These are phyloP conservation scores for Neodiprion fabricii DNA, from an alignment of 1,140 invertebrate species.

Conservation along the genomic window DNA sequence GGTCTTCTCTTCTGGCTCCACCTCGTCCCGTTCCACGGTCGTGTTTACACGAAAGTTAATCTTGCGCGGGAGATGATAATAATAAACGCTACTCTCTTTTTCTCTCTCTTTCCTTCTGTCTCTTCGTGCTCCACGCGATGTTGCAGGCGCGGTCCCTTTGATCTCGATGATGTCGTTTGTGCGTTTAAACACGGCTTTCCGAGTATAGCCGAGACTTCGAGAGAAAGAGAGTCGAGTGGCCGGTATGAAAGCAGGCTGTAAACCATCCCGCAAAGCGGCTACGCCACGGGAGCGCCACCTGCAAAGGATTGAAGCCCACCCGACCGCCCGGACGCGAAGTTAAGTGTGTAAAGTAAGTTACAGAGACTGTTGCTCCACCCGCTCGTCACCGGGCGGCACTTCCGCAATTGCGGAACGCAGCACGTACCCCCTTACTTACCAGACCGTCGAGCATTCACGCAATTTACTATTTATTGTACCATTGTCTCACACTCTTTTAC, in stretches of 20 bases:
- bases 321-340: too few relatives aligned
- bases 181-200: constrained; percentile 53
- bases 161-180: constrained; percentile 54
- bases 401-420: too few relatives aligned
- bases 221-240: constrained; percentile 42
- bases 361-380: too few relatives aligned
- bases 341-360: too few relatives aligned
- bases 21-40: constrained; percentile 9
- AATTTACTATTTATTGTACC: too few relatives aligned
- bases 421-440: too few relatives aligned
- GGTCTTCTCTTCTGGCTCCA: background rate
- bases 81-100: constrained; percentile 42
- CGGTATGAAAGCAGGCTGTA: constrained; percentile 8
- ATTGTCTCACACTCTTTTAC: too few relatives aligned
- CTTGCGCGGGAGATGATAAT: constrained; percentile 41
- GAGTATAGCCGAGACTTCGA: constrained; percentile 32
- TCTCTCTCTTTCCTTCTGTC: constrained; percentile 26
- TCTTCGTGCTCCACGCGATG: constrained; percentile 18
- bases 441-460: too few relatives aligned
- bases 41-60: constrained; percentile 48
- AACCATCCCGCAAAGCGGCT: too few relatives aligned
- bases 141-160: constrained; percentile 47
- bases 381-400: too few relatives aligned
- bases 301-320: too few relatives aligned
- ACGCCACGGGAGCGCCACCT: too few relatives aligned